Evolutionary conservation across 2,113 vertebrate genomes (phyloP).

Genomic region (Psittacara wagleri): DNA sequence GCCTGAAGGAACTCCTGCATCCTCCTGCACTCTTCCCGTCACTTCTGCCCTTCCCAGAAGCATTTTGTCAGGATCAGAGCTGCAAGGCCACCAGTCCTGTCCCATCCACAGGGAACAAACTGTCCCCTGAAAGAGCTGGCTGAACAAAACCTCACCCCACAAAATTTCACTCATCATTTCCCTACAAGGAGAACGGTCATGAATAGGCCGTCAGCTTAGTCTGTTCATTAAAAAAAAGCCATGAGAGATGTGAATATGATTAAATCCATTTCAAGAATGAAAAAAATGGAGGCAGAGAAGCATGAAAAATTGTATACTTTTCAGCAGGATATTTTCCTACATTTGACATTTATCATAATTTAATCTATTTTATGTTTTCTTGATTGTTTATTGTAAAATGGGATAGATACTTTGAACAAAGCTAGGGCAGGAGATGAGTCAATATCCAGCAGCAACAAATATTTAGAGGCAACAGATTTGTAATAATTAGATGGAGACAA

Average conservation of each 20-base stretch:
- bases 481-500: constrained; percentile 61
- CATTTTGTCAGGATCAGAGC: background rate
- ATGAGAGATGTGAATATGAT: background rate
- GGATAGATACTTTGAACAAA: constrained; percentile 9
- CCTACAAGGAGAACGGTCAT: background rate
- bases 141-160: background rate
- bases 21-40: background rate
- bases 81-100: background rate
- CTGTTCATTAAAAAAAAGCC: background rate
- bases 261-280: background rate
- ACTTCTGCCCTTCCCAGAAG: background rate
- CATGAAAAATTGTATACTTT: background rate
- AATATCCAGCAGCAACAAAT: constrained; percentile 43
- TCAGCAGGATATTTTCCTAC: background rate
- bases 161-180: background rate
- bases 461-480: constrained; percentile 62
- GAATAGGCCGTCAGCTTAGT: background rate
- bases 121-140: background rate
- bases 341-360: constrained; percentile 38
- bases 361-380: constrained; percentile 39
- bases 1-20: background rate
- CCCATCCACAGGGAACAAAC: background rate
- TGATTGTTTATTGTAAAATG: constrained; percentile 24
- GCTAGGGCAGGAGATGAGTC: constrained; percentile 21
- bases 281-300: background rate